These are phyloP conservation scores for Leucophenga montana DNA, from an alignment of 2,888 invertebrate genomes.

Conservation along the genomic window DNA sequence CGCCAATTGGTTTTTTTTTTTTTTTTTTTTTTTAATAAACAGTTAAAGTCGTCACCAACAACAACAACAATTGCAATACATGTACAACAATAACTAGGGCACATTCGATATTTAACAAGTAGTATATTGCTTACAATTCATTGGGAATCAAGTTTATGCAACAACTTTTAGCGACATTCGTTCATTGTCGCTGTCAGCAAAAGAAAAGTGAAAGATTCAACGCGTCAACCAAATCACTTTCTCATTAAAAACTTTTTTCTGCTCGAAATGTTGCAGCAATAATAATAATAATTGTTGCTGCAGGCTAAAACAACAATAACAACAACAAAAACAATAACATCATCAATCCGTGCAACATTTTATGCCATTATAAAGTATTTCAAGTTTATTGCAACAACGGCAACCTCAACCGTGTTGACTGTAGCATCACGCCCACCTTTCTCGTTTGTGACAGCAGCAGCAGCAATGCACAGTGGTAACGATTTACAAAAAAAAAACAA, in stretches of 20 bases:
- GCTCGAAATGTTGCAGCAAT: not conserved
- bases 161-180: too few relatives aligned
- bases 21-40: too few relatives aligned
- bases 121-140: too few relatives aligned
- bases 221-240: too few relatives aligned
- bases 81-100: not conserved
- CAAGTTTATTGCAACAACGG: conserved; percentile 11
- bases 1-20: not conserved
- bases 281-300: not conserved
- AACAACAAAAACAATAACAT: not conserved
- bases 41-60: too few relatives aligned
- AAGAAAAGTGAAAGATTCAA: conserved; percentile 12
- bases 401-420: too few relatives aligned
- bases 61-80: too few relatives aligned
- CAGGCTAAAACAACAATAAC: not conserved
- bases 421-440: not conserved
- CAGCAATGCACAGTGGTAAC: not conserved
- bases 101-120: not conserved
- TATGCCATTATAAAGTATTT: conserved; percentile 10
- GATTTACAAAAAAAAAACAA: too few relatives aligned
- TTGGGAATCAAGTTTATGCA: not conserved
- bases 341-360: too few relatives aligned
- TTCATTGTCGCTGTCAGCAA: not conserved
- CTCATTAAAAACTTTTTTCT: too few relatives aligned
- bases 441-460: not conserved